Evolutionary conservation across 1,140 invertebrate genomes (phyloP), one percentile per base, ranked within the genome.

Genomic region (Plectrocnemia conspersa): DNA sequence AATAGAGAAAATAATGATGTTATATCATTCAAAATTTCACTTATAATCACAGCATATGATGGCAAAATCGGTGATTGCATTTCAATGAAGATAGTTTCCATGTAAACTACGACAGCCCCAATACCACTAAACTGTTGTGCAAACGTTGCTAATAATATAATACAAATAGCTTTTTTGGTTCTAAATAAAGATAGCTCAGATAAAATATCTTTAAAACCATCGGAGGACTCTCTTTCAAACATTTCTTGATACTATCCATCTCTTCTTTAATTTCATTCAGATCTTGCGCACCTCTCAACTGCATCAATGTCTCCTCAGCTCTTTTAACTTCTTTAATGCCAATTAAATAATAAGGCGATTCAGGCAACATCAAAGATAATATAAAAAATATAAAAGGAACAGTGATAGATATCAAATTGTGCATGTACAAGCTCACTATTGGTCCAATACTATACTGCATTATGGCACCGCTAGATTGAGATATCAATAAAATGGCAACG

Each of bases 401-500:
- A 0, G 56, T 35, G 10, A 56, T 49, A 10, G 56, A 56, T 13
- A 62, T 42, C 3, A 19, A 24, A 36, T 56, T 56, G 25, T 53
- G 44, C 9, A 25, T 24, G 36, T 54, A 38, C 9, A 62, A 54
- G 1, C 63, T 61, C 0, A 73, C 65, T 40, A 68, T 70, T 0
- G 73, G 73, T 2, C 80, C 80, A 11, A 56, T 10, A 1, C 24
- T 32, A 32, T 59, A 62, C 5, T 77, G 64, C 18, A 74, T 71
- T 32, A 82, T 75, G 22, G 77, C 76, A 2, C 79, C 71, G 11
- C 82, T 67, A 1, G 81, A 82, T 3, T 82, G 82, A 60, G 81
- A 73, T 1, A 79, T 71, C 19, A 82, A 78, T 9, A 78, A 75
- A 3, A 83, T 71, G n/a, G 81, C 79, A 1, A 80, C 80, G n/a